A percentile compares a stretch with the other conserved stretches of the same genome.
phyloP scores from a whole-genome alignment of 2,888 invertebrate species.

The Camponotus fellah region DNA sequence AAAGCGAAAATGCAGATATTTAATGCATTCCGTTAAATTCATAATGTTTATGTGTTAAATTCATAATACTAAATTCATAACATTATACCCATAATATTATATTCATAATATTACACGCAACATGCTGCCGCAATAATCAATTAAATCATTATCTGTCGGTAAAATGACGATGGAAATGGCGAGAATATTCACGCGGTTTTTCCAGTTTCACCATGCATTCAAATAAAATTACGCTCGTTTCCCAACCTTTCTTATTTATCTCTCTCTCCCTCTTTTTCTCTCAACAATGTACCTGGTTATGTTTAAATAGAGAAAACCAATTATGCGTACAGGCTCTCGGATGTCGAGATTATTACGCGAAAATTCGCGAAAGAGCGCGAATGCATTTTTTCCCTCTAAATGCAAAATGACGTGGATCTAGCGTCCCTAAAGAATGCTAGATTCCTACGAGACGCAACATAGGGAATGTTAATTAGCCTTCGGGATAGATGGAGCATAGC shows the following conservation, averaged over 20 bases:
- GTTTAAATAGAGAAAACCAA: slow-evolving; percentile 36
- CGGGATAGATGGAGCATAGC: slow-evolving; percentile 23
- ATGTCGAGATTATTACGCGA: slow-evolving; percentile 24
- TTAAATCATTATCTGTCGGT: not conserved
- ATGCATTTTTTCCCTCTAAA: not conserved
- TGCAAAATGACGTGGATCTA: not conserved
- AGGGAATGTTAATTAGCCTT: slow-evolving; percentile 67
- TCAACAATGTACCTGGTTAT: not conserved
- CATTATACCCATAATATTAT: not conserved
- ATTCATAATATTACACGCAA: not conserved
- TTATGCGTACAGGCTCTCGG: slow-evolving; percentile 24
- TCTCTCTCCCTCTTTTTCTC: no score
- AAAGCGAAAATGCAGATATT: not conserved
- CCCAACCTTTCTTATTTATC: slow-evolving; percentile 1
- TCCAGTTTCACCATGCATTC: not conserved
- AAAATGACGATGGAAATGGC: not conserved
- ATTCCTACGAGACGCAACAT: slow-evolving; percentile 3
- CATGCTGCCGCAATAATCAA: not conserved
- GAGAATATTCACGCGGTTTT: not conserved
- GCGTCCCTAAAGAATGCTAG: no score
- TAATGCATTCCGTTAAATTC: not conserved
- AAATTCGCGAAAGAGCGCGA: not conserved
- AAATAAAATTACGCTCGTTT: slow-evolving; percentile 23
- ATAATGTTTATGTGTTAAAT: not conserved
- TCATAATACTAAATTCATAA: not conserved